phyloP scores from a whole-genome alignment of 1,140 invertebrate species.

The Achroia grisella region DNA sequence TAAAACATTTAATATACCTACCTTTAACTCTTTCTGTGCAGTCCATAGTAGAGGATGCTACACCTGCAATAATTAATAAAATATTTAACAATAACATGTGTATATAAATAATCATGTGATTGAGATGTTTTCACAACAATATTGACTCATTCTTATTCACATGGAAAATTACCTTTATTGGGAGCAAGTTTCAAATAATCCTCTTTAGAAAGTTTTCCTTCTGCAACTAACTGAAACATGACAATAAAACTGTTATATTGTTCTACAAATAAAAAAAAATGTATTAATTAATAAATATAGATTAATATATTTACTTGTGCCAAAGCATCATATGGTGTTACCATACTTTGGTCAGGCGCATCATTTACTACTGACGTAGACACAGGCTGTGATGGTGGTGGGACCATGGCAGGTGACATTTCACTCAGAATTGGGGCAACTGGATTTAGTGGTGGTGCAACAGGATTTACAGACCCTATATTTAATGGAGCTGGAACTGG shows the following conservation, averaged over 20 bases:
- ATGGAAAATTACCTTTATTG: conserved; percentile 50
- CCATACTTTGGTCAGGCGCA: conserved; percentile 3
- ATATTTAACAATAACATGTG: conserved; percentile 3
- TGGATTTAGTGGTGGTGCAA: neutral
- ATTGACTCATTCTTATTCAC: too few relatives aligned
- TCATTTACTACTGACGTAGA: conserved; percentile 4
- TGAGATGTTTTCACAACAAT: too few relatives aligned
- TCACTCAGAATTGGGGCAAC: conserved; percentile 5
- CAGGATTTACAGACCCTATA: conserved; percentile 4
- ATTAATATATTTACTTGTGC: conserved; percentile 54
- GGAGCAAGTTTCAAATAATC: conserved; percentile 61
- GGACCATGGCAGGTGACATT: conserved; percentile 20
- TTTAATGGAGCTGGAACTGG: conserved; percentile 28
- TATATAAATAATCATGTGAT: too few relatives aligned
- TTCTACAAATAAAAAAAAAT: conserved; percentile 8
- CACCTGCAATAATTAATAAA: conserved; percentile 35
- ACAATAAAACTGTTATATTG: conserved; percentile 6
- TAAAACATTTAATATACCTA: conserved; percentile 25
- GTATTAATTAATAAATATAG: conserved; percentile 6
- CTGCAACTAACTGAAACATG: conserved; percentile 61
- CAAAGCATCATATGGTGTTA: conserved; percentile 43
- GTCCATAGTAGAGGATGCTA: conserved; percentile 14
- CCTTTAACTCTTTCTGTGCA: conserved; percentile 33
- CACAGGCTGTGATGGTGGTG: conserved; percentile 14
- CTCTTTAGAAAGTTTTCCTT: conserved; percentile 59